Conservation (phyloP, 1,140 invertebrate genomes). For the Aphis craccivora region DNA sequence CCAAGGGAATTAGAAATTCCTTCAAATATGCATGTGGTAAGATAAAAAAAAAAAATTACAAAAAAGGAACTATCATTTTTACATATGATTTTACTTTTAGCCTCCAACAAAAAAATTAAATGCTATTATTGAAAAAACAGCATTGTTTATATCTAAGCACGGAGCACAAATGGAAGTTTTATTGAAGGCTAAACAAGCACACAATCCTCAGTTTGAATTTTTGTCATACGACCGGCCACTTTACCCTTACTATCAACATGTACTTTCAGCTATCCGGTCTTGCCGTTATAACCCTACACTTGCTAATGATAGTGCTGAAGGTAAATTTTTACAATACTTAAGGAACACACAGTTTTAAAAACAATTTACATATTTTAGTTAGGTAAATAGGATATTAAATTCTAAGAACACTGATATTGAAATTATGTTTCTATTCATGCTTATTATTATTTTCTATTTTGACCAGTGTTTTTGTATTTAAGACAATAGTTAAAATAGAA, state of each 20-base stretch:
- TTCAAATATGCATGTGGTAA: slow-evolving; percentile 76
- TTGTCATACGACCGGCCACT: slow-evolving; percentile 84
- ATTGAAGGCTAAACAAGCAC: slow-evolving; percentile 94
- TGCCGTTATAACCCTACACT: slow-evolving; percentile 71
- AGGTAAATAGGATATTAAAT: not conserved
- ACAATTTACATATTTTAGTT: no score
- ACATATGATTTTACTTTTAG: slow-evolving; percentile 68
- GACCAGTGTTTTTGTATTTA: not conserved
- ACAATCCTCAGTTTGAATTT: slow-evolving; percentile 94
- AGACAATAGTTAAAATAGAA: not conserved
- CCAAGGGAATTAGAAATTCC: slow-evolving; percentile 77
- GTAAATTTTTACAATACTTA: slow-evolving; percentile 60
- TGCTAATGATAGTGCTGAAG: slow-evolving; percentile 61
- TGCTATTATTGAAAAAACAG: slow-evolving; percentile 96
- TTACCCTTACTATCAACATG: slow-evolving; percentile 89
- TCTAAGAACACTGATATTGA: not conserved
- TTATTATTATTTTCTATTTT: not conserved
- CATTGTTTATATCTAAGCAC: slow-evolving; percentile 90
- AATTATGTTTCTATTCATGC: not conserved
- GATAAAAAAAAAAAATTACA: slow-evolving; percentile 60
- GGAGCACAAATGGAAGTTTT: slow-evolving; percentile 98
- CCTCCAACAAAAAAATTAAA: slow-evolving; percentile 92
- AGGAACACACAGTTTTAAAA: not conserved
- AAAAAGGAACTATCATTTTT: not conserved
- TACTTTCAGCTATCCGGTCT: slow-evolving; percentile 82